Percentiles rank a stretch among this genome's conserved stretches.
phyloP scores from a whole-genome alignment of 2,888 invertebrate species.

The Asteroscopus sphinx region DNA sequence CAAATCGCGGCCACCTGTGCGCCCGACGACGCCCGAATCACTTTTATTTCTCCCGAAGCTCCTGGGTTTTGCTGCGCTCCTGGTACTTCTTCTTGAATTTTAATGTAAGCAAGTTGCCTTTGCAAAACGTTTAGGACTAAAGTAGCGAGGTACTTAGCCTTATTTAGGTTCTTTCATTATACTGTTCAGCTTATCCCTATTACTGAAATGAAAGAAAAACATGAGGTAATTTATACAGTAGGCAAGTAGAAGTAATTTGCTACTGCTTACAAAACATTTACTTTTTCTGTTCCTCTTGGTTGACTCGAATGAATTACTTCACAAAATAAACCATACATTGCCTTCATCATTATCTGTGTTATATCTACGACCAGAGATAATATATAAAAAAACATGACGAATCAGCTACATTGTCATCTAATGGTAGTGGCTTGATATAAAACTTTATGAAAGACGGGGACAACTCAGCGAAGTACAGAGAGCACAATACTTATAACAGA shows the following conservation, averaged over 20 bases:
- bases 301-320: conserved; percentile 17
- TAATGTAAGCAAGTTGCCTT: conserved; percentile 24
- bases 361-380: background rate
- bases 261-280: conserved; percentile 2
- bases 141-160: conserved; percentile 11
- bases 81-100: conserved; percentile 41
- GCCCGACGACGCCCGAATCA: conserved; percentile 30
- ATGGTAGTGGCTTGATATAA: too few relatives aligned
- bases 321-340: background rate
- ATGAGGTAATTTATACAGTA: conserved; percentile 12
- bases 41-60: conserved; percentile 45
- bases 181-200: conserved; percentile 4
- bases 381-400: background rate
- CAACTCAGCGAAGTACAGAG: too few relatives aligned
- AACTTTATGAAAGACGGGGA: too few relatives aligned
- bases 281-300: conserved; percentile 1
- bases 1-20: conserved; percentile 57
- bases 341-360: background rate
- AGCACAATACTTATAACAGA: too few relatives aligned
- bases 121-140: conserved; percentile 24
- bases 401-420: too few relatives aligned
- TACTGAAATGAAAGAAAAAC: conserved; percentile 19
- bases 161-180: conserved; percentile 7
- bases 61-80: conserved; percentile 25
- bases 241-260: conserved; percentile 7